These are phyloP conservation scores for Nansenia antarctica DNA, from an alignment of 2,113 vertebrate species.

Conservation along the genomic window DNA sequence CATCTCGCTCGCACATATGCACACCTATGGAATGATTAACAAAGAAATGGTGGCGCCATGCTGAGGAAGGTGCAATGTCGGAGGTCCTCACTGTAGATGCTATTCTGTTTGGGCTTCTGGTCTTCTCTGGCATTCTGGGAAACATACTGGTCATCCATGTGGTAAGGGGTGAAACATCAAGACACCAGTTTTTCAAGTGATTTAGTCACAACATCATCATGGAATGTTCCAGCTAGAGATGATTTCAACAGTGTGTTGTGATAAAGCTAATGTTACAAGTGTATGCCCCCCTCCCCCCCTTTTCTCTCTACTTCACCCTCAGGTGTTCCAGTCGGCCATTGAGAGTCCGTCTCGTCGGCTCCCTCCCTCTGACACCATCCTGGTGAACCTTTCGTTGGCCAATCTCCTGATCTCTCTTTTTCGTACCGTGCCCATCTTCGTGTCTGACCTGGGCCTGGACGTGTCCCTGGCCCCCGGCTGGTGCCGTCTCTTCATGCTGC, in stretches of 20 bases:
- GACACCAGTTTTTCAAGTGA: background rate
- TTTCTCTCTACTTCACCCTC: slow-evolving; percentile 10
- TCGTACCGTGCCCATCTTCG: slow-evolving; percentile 78
- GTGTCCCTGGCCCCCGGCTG: slow-evolving; percentile 66
- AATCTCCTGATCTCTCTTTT: slow-evolving; percentile 79
- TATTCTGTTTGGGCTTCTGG: slow-evolving; percentile 73
- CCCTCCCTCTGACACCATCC: slow-evolving; percentile 70
- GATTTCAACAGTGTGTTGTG: background rate
- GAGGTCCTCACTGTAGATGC: slow-evolving; percentile 70
- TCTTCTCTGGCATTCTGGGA: slow-evolving; percentile 76
- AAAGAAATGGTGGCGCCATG: slow-evolving; percentile 7
- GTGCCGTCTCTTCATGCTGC: slow-evolving; percentile 79
- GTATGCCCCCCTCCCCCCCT: no score
- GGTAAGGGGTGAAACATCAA: slow-evolving; percentile 54
- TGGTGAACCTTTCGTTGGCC: slow-evolving; percentile 76
- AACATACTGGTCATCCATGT: slow-evolving; percentile 77
- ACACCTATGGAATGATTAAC: slow-evolving; percentile 5
- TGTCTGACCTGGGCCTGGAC: slow-evolving; percentile 74
- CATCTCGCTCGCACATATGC: background rate
- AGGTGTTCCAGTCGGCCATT: slow-evolving; percentile 70
- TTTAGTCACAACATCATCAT: background rate
- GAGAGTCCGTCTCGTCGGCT: slow-evolving; percentile 56
- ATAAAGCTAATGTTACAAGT: background rate
- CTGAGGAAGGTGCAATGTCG: slow-evolving; percentile 63
- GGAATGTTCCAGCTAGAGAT: background rate